A percentile compares a stretch with the other conserved stretches of the same genome.
phyloP scores from a whole-genome alignment of 2,888 invertebrate species.

The Cylloceria caligata region DNA sequence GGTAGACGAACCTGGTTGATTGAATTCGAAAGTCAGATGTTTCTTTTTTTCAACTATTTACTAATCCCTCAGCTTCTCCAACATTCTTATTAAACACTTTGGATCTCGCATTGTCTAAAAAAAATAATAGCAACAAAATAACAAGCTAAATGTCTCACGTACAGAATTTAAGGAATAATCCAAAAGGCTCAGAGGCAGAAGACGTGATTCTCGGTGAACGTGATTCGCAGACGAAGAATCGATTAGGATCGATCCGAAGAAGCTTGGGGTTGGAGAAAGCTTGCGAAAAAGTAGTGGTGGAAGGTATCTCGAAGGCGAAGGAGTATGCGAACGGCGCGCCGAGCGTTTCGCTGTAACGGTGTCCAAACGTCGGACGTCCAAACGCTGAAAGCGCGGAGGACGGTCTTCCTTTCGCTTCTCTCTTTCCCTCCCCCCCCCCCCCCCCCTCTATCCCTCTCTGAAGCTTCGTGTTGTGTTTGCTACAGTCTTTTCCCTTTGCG shows the following conservation, averaged over 20 bases:
- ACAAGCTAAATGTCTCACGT: background rate
- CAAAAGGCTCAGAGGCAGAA: constrained; percentile 7
- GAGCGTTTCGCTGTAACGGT: background rate
- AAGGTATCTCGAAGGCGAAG: too few species aligned
- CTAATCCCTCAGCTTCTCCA: background rate
- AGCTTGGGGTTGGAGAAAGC: background rate
- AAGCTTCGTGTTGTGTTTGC: background rate
- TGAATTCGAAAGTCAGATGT: background rate
- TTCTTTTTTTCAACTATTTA: background rate
- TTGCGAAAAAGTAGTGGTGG: background rate
- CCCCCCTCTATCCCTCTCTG: background rate
- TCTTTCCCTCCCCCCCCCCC: background rate
- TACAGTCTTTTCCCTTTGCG: background rate
- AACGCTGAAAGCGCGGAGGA: constrained; percentile 9
- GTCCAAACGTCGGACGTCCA: constrained; percentile 16
- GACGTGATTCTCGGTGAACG: constrained; percentile 3
- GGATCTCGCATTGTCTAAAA: background rate
- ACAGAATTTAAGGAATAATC: constrained; percentile 14
- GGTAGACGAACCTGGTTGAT: background rate
- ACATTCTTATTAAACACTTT: background rate
- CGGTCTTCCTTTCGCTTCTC: constrained; percentile 6
- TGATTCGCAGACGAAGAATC: constrained; percentile 16
- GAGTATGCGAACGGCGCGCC: background rate
- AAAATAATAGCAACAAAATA: background rate
- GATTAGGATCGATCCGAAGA: constrained; percentile 5